Evolutionary conservation across 1,140 invertebrate species (phyloP), one percentile per base, ranked within the genome.

Genomic region (Drosophila kepulauana): DNA sequence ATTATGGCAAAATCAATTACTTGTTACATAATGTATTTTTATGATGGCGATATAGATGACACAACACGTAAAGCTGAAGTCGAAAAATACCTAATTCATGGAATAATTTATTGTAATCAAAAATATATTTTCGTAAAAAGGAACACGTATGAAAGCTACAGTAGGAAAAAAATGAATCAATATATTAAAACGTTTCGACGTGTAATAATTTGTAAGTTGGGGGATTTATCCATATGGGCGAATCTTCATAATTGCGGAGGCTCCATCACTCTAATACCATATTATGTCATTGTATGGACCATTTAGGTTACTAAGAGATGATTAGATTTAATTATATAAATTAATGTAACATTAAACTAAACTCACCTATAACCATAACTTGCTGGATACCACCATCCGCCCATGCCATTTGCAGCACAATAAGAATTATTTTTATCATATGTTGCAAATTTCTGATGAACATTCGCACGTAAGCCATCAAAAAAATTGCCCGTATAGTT

Each of bases 301-400:
- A 38, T 70, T 52, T 25, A 63, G 10, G 15, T 41, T 41, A 16
- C 56, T 68, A 6, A 16, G 25, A 58, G 10, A 35, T 6, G 11
- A 33, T n/a, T 5, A 56, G 11, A 49, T 25, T 48, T 33, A 30
- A 38, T 5, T 7, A 35, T 7, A 33, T 5, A n/a, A 5, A 11
- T 28, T 3, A 33, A 13, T 16, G 4, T 25, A 25, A 1, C 38
- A 1, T 1, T 43, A n/a, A 51, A 8, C 0, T n/a, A 30, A 48
- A 56, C 16, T 71, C 0, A 71, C 68, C 5, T 45, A 13, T 0
- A 0, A 1, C 6, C 2, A 38, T 41, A 48, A 11, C 1, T 2
- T 1, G 0, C 0, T 5, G 5, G 1, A 35, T 11, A 48, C 68
- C 68, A 71, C 68, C 68, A 71, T 30, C 49, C 68, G 8, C 16